Percentiles rank a stretch among this genome's conserved stretches.
Conservation (phyloP, 2,113 vertebrate genomes). For the Dolichallabes microphthalmus region DNA sequence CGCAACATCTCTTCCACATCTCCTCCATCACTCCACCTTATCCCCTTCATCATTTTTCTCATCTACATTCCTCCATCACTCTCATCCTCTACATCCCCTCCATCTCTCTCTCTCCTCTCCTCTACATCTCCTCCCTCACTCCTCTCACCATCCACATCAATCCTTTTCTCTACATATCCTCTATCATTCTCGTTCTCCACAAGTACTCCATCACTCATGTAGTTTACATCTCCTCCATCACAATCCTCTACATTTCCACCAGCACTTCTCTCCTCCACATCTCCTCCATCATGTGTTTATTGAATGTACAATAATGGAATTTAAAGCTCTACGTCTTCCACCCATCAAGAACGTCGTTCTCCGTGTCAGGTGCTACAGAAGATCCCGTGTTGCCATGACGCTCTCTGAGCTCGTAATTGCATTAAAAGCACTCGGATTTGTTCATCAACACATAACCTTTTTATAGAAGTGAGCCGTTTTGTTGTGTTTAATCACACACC, state of each 20-base stretch:
- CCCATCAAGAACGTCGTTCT: not conserved
- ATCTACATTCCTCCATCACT: not conserved
- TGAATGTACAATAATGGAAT: not conserved
- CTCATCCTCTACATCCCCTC: not conserved
- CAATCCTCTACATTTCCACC: not conserved
- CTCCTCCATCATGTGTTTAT: not conserved
- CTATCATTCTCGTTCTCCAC: not conserved
- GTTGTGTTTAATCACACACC: slow-evolving; percentile 27
- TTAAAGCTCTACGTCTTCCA: not conserved
- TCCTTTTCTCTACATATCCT: not conserved
- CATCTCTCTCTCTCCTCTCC: not conserved
- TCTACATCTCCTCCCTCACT: not conserved
- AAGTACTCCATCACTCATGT: not conserved
- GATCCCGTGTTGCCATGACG: not conserved
- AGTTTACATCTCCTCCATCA: not conserved
- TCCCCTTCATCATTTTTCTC: not conserved
- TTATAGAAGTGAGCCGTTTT: not conserved
- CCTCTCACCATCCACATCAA: not conserved
- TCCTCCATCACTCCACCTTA: not conserved
- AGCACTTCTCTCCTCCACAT: not conserved
- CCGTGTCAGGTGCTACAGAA: not conserved
- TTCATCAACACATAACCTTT: not conserved
- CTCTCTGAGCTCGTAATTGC: not conserved
- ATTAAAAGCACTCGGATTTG: not conserved
- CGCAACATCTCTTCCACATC: not conserved